phyloP scores from a whole-genome alignment of 1,140 invertebrate species.

The Cotesia vestalis region DNA sequence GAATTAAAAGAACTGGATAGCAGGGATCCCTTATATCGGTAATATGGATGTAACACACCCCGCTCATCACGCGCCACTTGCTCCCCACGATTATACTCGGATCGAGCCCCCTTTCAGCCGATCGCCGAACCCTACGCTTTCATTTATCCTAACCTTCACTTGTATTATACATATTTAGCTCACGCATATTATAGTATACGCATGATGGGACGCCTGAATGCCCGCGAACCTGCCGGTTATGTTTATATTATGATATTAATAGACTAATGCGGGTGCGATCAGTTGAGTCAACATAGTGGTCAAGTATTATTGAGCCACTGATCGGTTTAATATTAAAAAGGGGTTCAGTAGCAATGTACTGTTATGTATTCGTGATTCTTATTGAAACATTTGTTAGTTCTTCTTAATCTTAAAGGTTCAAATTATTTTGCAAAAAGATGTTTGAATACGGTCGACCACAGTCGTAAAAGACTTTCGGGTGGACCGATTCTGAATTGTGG shows the following conservation, averaged over 20 bases:
- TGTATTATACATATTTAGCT: slow-evolving; percentile 22
- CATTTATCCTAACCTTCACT: slow-evolving; percentile 12
- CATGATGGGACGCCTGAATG: slow-evolving; percentile 27
- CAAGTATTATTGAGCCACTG: neutral
- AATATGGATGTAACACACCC: slow-evolving; percentile 44
- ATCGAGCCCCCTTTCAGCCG: slow-evolving; percentile 23
- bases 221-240: slow-evolving; percentile 53
- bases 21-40: slow-evolving; percentile 27
- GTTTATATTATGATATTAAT: slow-evolving; percentile 67
- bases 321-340: slow-evolving; percentile 4
- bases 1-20: slow-evolving; percentile 12
- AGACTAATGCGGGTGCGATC: slow-evolving; percentile 50
- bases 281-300: slow-evolving; percentile 32
- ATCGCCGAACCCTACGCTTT: slow-evolving; percentile 24
- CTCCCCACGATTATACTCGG: slow-evolving; percentile 25
- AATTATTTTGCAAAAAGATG: neutral
- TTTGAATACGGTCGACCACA: neutral
- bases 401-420: too few relatives aligned
- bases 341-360: slow-evolving; percentile 7
- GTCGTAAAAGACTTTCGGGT: neutral
- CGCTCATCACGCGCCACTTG: slow-evolving; percentile 44
- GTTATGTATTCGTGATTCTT: neutral
- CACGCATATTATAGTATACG: neutral
- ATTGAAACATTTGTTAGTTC: neutral
- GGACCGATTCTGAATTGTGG: slow-evolving; percentile 14